Evolutionary conservation across 2,888 invertebrate species (phyloP).

Genomic region (Papilio gigon): DNA sequence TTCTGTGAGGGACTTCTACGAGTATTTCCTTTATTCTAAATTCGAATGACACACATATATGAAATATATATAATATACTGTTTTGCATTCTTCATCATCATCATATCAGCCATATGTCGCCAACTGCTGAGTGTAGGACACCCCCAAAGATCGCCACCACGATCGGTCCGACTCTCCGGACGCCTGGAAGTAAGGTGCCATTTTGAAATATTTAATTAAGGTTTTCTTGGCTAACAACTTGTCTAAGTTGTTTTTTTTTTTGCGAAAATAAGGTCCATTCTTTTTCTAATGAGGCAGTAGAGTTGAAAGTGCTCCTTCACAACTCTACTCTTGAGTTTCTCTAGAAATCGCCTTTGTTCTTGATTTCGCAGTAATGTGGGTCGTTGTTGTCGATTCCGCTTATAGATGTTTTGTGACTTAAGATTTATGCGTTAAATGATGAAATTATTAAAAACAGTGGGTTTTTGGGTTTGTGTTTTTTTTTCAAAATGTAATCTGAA

Average conservation of each 20-base stretch:
- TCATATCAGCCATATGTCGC: too few relatives aligned
- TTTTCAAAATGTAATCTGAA: too few relatives aligned
- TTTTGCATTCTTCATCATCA: too few relatives aligned
- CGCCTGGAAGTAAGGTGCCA: too few relatives aligned
- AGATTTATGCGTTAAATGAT: background rate
- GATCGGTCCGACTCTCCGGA: too few relatives aligned
- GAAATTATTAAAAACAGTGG: background rate
- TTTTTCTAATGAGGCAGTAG: conserved; percentile 35
- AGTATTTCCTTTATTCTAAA: conserved; percentile 45
- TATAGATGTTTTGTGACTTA: background rate
- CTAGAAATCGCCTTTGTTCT: conserved; percentile 26
- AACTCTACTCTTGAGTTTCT: conserved; percentile 15
- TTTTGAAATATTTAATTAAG: background rate
- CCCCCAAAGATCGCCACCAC: too few relatives aligned
- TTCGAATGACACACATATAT: background rate
- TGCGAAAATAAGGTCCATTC: conserved; percentile 17
- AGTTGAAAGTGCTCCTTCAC: conserved; percentile 14
- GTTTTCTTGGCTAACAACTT: background rate
- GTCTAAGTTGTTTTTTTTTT: background rate
- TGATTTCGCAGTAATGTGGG: conserved; percentile 4
- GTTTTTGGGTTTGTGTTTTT: too few relatives aligned
- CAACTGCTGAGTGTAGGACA: too few relatives aligned
- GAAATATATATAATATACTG: too few relatives aligned
- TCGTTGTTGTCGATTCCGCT: conserved; percentile 6
- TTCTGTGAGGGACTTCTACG: conserved; percentile 48